Base-by-base conservation (phyloP, 1,140 invertebrate species). In the Triops longicaudatus region DNA sequence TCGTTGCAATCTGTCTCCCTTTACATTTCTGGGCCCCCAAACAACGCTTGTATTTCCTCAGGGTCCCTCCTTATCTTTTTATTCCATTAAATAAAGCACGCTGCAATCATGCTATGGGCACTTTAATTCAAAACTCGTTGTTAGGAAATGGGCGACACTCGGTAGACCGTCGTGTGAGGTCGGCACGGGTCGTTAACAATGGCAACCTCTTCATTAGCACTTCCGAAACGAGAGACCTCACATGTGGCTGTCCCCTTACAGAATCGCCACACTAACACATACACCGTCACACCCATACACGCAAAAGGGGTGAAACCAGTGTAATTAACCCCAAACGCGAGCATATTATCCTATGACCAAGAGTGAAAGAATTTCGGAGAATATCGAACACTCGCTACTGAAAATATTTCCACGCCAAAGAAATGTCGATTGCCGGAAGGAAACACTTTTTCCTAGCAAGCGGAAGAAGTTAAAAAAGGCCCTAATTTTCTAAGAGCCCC, bases 111-210 rank as follows among this genome's bases (percentile, higher is more conserved):
- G 50, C 50, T 63, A 63, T 22, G 50, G 50, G 50, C 50, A 63
- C 50, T 63, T 63, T 63, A 63, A 63, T 63, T 63, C 50, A 63
- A 63, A 63, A 63, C 22, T 63, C 50, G 50, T 6, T 63, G 50
- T 22, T 37, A 7, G 50, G 17, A 22, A 63, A 22, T 63, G 50
- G 50, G 50, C 50, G 50, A 63, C 50, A 63, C 17, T 63, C 50
- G 50, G 31, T 63, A 22, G 50, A 63, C 50, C 50, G 50, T 63
- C 50, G 50, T 63, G 50, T 63, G 50, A 63, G 50, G 50, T 63
- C 50, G 50, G 50, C 50, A 63, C 50, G 50, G 50, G 50, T 63
- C n/a, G 50, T 63, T 63, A 63, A 63, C 50, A 63, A 63, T 63
- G 50, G n/a, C 50, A 63, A 63, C 50, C 50, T 63, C 50, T 63